phyloP scores from a whole-genome alignment of 2,888 invertebrate species.

The Griposia aprilina region DNA sequence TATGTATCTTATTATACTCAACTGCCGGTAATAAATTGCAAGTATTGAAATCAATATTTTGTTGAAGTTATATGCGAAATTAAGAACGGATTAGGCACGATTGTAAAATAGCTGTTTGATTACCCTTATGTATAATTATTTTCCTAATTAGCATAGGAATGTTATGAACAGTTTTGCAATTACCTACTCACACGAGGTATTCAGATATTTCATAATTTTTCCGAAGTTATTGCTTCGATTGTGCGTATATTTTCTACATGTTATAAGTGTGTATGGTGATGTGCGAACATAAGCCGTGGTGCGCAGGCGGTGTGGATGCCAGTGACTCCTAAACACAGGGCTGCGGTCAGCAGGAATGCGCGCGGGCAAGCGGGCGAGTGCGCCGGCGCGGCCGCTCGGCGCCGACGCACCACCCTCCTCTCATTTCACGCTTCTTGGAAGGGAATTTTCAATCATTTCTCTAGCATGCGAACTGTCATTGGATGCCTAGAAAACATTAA shows the following conservation, averaged over 20 bases:
- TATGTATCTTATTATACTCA: background rate
- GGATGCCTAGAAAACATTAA: constrained; percentile 77
- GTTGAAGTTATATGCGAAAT: constrained; percentile 3
- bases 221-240: constrained; percentile 9
- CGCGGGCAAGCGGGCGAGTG: constrained; percentile 70
- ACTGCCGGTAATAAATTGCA: constrained; percentile 22
- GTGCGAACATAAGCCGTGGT: constrained; percentile 54
- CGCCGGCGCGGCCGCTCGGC: constrained; percentile 66
- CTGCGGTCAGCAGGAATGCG: constrained; percentile 87
- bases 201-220: constrained; percentile 10
- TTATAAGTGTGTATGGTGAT: constrained; percentile 41
- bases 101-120: constrained; percentile 25
- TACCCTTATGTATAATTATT: constrained; percentile 22
- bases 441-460: constrained; percentile 86
- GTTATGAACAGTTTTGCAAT: constrained; percentile 36
- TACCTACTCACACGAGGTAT: constrained; percentile 9
- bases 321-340: constrained; percentile 81
- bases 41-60: constrained; percentile 39
- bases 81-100: constrained; percentile 8
- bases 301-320: constrained; percentile 57
- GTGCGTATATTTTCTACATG: constrained; percentile 20
- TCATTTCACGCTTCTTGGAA: constrained; percentile 86
- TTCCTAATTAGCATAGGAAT: constrained; percentile 46
- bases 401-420: constrained; percentile 72
- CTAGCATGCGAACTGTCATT: constrained; percentile 81